These are phyloP conservation scores for Xanthostigma xanthostigma DNA, from an alignment of 2,888 invertebrate genomes.

Conservation along the genomic window DNA sequence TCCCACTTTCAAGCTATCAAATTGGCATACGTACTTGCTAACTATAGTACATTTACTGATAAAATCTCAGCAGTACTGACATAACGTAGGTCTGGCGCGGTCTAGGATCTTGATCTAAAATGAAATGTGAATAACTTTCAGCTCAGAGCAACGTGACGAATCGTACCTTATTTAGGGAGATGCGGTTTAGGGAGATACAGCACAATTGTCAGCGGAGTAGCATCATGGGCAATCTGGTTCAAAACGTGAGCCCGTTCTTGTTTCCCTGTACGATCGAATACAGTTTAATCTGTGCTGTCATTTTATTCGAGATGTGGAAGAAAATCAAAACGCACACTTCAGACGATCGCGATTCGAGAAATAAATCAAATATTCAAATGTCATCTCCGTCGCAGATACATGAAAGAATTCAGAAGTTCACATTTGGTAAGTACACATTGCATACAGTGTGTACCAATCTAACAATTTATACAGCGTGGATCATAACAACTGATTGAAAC, in stretches of 20 bases:
- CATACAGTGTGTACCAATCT: neutral
- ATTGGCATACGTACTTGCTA: no score
- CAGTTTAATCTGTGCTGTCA: conserved; percentile 78
- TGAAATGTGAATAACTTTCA: no score
- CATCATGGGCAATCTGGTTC: conserved; percentile 55
- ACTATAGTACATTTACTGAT: no score
- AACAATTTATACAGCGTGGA: conserved; percentile 10
- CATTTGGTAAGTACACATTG: neutral
- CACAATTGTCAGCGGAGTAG: conserved; percentile 41
- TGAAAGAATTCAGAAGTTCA: neutral
- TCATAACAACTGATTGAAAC: no score
- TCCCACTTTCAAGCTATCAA: no score
- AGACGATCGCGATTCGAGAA: conserved; percentile 23
- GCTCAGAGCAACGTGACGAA: no score
- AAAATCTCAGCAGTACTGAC: no score
- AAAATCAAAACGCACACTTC: conserved; percentile 48
- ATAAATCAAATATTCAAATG: neutral
- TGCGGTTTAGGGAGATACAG: neutral
- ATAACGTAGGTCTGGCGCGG: no score
- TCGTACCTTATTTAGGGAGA: no score
- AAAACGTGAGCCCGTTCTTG: conserved; percentile 67
- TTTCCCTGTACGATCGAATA: conserved; percentile 86
- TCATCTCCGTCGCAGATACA: neutral
- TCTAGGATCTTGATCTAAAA: no score
- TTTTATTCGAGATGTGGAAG: conserved; percentile 84